Evolutionary conservation across 2,113 vertebrate genomes (phyloP).

Genomic region (Phalacrocorax carbo): DNA sequence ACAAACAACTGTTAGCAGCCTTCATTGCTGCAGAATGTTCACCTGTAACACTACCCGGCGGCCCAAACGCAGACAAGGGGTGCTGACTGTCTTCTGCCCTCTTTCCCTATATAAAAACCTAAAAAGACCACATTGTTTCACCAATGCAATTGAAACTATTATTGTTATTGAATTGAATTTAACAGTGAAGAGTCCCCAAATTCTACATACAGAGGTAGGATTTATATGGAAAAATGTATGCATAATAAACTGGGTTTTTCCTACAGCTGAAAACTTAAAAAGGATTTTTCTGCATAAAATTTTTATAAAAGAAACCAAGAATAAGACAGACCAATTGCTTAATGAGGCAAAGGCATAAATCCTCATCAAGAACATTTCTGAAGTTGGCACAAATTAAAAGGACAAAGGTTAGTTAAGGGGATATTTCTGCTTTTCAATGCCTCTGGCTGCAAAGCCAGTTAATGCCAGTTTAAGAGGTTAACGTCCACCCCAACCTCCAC

Average conservation of each 20-base stretch:
- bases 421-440: neutral
- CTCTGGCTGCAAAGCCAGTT: neutral
- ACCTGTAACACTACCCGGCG: slow-evolving; percentile 2
- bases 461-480: neutral
- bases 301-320: neutral
- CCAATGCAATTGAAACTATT: neutral
- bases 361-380: neutral
- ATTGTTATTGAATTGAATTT: neutral
- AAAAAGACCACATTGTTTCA: neutral
- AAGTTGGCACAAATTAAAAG: slow-evolving; percentile 13
- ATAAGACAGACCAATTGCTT: neutral
- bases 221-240: neutral
- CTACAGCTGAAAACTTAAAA: neutral
- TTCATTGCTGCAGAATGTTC: accelerated
- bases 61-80: neutral
- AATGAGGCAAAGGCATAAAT: slow-evolving; percentile 19
- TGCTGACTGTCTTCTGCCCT: neutral
- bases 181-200: accelerated
- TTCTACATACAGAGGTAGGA: accelerated
- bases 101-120: neutral
- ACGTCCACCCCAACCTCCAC: neutral
- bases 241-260: neutral
- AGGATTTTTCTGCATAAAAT: neutral
- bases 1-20: neutral
- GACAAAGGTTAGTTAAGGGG: slow-evolving; percentile 32